phyloP scores from a whole-genome alignment of 2,797 vertebrate genomes.

The Labroides dimidiatus region DNA sequence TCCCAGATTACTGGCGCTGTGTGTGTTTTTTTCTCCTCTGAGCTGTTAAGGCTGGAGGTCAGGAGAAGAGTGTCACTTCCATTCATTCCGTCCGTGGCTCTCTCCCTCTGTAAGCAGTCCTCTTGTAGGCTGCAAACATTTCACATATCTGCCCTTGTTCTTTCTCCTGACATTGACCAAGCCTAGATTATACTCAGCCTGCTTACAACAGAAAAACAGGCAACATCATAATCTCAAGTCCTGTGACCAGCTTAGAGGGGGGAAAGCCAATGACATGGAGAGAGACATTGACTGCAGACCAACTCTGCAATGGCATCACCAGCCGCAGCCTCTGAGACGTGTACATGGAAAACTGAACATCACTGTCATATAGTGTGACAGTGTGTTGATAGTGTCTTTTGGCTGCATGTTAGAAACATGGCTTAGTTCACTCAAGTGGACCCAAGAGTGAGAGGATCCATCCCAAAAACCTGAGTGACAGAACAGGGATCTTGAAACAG shows the following conservation, averaged over 20 bases:
- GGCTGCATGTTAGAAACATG: too few relatives aligned
- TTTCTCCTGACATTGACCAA: constrained; percentile 51
- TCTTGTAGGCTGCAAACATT: constrained; percentile 25
- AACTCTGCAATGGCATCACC: background rate
- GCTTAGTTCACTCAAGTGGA: too few relatives aligned
- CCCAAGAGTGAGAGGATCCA: too few relatives aligned
- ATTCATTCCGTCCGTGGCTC: constrained; percentile 19
- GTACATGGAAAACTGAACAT: background rate
- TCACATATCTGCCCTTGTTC: constrained; percentile 55
- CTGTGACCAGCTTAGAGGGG: constrained; percentile 6
- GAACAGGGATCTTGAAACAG: too few relatives aligned
- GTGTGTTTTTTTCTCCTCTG: background rate
- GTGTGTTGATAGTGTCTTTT: too few relatives aligned
- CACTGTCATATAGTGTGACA: background rate
- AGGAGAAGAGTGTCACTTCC: background rate
- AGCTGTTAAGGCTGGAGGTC: background rate
- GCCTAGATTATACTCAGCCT: constrained; percentile 54
- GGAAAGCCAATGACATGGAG: constrained; percentile 3
- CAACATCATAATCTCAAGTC: constrained; percentile 49
- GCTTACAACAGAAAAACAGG: constrained; percentile 39
- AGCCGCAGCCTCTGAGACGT: background rate
- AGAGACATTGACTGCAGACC: background rate
- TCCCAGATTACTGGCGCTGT: background rate
- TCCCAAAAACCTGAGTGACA: too few relatives aligned
- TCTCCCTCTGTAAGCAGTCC: constrained; percentile 16